A percentile compares a stretch with the other conserved stretches of the same genome.
Conservation (phyloP, 1,140 invertebrate genomes). For the Drosophila suzukii region DNA sequence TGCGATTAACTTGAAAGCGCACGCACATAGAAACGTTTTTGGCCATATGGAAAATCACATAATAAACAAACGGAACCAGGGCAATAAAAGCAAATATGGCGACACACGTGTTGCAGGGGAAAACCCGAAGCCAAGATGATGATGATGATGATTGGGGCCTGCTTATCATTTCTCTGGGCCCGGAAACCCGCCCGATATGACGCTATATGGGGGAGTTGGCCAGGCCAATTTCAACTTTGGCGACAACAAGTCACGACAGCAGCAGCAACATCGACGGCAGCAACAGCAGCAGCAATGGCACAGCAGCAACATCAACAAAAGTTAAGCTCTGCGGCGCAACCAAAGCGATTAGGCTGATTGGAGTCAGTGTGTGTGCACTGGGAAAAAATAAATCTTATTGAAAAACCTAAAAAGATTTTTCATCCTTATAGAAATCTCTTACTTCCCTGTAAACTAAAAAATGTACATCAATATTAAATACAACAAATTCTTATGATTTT, state of each 20-base stretch:
- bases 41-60: constrained; percentile 78
- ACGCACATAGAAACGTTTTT: constrained; percentile 54
- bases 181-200: constrained; percentile 5
- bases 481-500: no score
- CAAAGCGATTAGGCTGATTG: constrained; percentile 81
- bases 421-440: no score
- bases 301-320: constrained; percentile 56
- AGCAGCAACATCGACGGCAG: constrained; percentile 18
- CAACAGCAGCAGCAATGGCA: background rate
- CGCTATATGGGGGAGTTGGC: constrained; percentile 37
- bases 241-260: constrained; percentile 61
- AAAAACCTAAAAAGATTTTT: background rate
- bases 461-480: no score
- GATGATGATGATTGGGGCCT: constrained; percentile 36
- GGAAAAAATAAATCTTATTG: background rate
- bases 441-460: no score
- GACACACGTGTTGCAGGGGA: constrained; percentile 50
- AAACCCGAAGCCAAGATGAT: constrained; percentile 12
- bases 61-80: constrained; percentile 76
- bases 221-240: constrained; percentile 48
- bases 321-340: constrained; percentile 77
- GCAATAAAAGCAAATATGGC: constrained; percentile 80
- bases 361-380: constrained; percentile 34
- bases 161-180: constrained; percentile 64
- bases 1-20: constrained; percentile 76